phyloP scores from a whole-genome alignment of 2,113 vertebrate genomes.

The Pygoscelis antarcticus region DNA sequence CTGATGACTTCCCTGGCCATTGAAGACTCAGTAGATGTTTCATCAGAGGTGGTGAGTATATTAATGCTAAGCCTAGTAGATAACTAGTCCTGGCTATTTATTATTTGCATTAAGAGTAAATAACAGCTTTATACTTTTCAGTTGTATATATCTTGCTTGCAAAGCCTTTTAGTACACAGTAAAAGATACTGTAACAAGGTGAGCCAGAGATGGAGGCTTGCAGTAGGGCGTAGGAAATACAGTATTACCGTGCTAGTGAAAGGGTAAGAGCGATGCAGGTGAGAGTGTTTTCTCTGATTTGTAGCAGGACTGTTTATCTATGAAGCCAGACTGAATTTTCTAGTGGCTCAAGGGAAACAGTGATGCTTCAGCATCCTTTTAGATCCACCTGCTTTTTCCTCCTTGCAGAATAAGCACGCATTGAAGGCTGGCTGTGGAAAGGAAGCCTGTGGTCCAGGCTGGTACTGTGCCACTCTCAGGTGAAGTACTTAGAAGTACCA shows the following conservation, averaged over 20 bases:
- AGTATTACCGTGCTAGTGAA: background rate
- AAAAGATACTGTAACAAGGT: background rate
- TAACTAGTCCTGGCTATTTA: background rate
- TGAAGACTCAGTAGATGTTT: background rate
- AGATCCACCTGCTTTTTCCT: background rate
- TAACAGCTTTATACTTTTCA: background rate
- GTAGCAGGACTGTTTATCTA: background rate
- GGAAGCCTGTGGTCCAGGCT: background rate
- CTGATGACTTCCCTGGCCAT: background rate
- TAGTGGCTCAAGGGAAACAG: background rate
- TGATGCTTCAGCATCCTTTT: background rate
- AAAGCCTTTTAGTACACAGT: background rate
- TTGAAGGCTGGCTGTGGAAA: background rate
- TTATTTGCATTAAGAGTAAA: background rate
- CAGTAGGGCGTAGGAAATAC: background rate
- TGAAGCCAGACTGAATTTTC: background rate
- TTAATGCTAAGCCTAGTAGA: background rate
- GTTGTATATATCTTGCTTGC: background rate
- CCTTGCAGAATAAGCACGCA: background rate
- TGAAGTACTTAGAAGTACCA: background rate
- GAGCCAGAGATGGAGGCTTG: background rate
- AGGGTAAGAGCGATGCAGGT: background rate
- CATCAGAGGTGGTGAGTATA: background rate
- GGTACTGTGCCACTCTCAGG: background rate
- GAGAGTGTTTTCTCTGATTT: background rate